Percentiles rank a stretch among this genome's conserved stretches.
Conservation (phyloP, 2,888 invertebrate species). For the Cataglyphis cursor region DNA sequence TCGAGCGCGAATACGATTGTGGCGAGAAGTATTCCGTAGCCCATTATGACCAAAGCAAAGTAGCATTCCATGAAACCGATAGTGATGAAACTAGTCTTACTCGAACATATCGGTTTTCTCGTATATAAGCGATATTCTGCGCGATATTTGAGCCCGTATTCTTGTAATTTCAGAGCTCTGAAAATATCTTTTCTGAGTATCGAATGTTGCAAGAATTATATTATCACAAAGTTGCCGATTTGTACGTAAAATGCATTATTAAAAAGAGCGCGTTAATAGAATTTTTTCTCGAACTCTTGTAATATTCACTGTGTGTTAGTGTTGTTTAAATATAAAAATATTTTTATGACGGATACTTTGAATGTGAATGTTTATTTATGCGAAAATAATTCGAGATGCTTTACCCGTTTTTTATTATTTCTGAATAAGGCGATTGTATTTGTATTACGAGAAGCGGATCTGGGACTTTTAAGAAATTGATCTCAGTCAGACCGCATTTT, state of each 20-base stretch:
- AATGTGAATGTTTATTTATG: background rate
- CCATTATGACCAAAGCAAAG: conserved; percentile 88
- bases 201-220: background rate
- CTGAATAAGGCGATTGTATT: conserved; percentile 84
- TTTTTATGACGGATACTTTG: background rate
- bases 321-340: background rate
- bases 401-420: conserved; percentile 84
- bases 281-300: background rate
- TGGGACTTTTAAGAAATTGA: conserved; percentile 85
- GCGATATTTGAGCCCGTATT: conserved; percentile 89
- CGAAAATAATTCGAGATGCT: conserved; percentile 15
- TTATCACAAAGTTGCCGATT: background rate
- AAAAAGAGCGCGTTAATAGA: background rate
- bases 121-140: conserved; percentile 88
- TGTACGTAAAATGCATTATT: background rate
- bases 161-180: conserved; percentile 88
- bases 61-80: conserved; percentile 89
- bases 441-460: conserved; percentile 81
- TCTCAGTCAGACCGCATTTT: conserved; percentile 91
- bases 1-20: conserved; percentile 84
- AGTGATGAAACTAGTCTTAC: conserved; percentile 89
- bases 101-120: conserved; percentile 89
- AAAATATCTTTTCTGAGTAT: conserved; percentile 4
- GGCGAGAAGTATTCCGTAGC: conserved; percentile 87
- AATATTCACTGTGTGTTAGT: background rate